Evolutionary conservation across 2,113 vertebrate species (phyloP), one percentile per base, ranked within the genome.

Genomic region (Chitala chitala): DNA sequence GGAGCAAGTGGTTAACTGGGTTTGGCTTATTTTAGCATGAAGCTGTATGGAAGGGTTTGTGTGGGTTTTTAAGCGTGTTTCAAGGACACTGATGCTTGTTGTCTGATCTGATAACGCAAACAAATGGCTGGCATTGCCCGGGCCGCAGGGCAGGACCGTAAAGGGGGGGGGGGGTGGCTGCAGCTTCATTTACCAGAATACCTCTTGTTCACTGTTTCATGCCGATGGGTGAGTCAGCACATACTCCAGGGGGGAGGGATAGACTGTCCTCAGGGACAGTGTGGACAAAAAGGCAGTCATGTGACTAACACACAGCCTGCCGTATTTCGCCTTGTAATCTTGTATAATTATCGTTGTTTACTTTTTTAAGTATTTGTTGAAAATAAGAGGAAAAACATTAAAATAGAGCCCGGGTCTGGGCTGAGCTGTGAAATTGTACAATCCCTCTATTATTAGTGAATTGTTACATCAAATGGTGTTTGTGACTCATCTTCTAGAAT

Each of bases 131-230:
- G 40, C 31, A 26, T 46, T 13, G 46, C 15, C 54, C 13, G 24
- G 44, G 69, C 46, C 82, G 81, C 82, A 83, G 85, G 75, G 63
- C 56, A 54, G 83, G 77, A 86, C 77, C 82, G 48, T 51, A 1
- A 2, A 3, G 2, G 12, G 48, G 48, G 2, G 2, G 48, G 48
- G 71, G 75, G 40, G 26, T 55, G 17, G 46, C 51, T 71, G 61
- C 42, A 53, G 58, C 58, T 24, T 71, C 38, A 22, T 40, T 44
- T 48, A 38, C 42, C 26, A 17, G 26, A 58, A 48, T 5, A n/a
- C n/a, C n/a, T n/a, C n/a, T n/a, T 17, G 15, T 7, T 12, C 29
- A n/a, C 53, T 2, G 12, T 26, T 17, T 36, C 20, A 58, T 31
- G 40, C 58, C 29, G 48, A 10, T 44, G 53, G 17, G 48, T 73